These are phyloP conservation scores for Papilio aristodemus DNA, from an alignment of 1,140 invertebrate species.

Conservation along the genomic window DNA sequence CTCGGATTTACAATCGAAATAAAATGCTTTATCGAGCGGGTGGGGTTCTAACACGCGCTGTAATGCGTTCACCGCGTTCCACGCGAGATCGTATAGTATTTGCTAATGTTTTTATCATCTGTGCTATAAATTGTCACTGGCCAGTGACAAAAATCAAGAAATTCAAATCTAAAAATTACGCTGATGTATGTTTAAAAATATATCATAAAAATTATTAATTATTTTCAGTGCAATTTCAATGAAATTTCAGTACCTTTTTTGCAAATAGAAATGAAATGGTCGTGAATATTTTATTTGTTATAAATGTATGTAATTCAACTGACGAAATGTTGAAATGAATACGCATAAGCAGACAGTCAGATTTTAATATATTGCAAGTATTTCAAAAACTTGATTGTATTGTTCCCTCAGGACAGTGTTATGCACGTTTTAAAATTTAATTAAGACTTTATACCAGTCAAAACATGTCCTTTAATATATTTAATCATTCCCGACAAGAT, in stretches of 20 bases:
- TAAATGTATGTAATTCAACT: slow-evolving; percentile 6
- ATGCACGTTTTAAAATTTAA: slow-evolving; percentile 3
- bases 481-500: neutral
- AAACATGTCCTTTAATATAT: neutral
- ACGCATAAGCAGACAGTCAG: neutral
- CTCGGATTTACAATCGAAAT: slow-evolving; percentile 53
- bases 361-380: slow-evolving; percentile 8
- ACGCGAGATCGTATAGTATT: slow-evolving; percentile 2
- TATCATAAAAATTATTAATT: neutral
- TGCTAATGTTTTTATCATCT: slow-evolving; percentile 14
- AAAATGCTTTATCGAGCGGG: slow-evolving; percentile 53
- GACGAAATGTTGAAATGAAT: neutral
- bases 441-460: neutral
- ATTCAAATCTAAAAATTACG: no score
- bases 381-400: neutral
- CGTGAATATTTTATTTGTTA: neutral
- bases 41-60: slow-evolving; percentile 24
- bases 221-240: no score
- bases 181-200: no score
- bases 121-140: neutral
- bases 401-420: neutral
- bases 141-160: neutral
- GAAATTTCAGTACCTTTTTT: neutral
- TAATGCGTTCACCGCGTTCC: slow-evolving; percentile 6
- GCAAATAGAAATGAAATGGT: neutral